A percentile compares a stretch with the other conserved stretches of the same genome.
These are phyloP conservation scores for Sericinus montela DNA, from an alignment of 2,888 invertebrate species.

Conservation along the genomic window DNA sequence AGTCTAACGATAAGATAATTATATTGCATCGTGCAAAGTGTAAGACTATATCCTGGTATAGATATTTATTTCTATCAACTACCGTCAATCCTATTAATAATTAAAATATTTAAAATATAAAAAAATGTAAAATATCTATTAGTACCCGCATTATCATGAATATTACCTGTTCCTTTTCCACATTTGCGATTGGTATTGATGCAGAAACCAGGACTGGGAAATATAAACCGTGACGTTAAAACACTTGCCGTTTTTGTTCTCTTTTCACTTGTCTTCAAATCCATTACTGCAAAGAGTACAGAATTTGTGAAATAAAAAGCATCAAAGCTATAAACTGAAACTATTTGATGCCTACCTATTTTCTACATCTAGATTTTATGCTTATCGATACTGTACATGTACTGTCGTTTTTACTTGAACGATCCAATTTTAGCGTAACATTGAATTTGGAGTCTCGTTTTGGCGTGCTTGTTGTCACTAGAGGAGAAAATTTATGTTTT, in stretches of 20 bases:
- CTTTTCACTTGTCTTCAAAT: background rate
- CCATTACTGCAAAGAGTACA: constrained; percentile 3
- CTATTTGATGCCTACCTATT: constrained; percentile 39
- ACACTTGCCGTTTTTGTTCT: background rate
- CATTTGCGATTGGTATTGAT: constrained; percentile 19
- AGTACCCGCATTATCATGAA: background rate
- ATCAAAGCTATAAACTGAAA: background rate
- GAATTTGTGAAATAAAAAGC: background rate
- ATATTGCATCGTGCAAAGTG: too few relatives aligned
- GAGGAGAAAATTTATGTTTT: constrained; percentile 34
- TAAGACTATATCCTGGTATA: too few relatives aligned
- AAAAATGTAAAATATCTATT: background rate
- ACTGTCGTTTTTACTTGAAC: constrained; percentile 22
- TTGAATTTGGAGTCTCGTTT: constrained; percentile 46
- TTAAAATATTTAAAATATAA: too few relatives aligned
- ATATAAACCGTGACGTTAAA: background rate
- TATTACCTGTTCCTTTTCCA: constrained; percentile 14
- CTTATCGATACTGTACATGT: constrained; percentile 48
- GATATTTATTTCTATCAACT: too few relatives aligned
- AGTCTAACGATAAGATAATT: too few relatives aligned
- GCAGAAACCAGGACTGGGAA: background rate
- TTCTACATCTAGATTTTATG: constrained; percentile 37
- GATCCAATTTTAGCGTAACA: constrained; percentile 51
- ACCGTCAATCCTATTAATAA: too few relatives aligned
- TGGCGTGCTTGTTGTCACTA: constrained; percentile 35